Percentiles rank a stretch among this genome's conserved stretches.
phyloP scores from a whole-genome alignment of 1,140 invertebrate species.

The Colletes latitarsis region DNA sequence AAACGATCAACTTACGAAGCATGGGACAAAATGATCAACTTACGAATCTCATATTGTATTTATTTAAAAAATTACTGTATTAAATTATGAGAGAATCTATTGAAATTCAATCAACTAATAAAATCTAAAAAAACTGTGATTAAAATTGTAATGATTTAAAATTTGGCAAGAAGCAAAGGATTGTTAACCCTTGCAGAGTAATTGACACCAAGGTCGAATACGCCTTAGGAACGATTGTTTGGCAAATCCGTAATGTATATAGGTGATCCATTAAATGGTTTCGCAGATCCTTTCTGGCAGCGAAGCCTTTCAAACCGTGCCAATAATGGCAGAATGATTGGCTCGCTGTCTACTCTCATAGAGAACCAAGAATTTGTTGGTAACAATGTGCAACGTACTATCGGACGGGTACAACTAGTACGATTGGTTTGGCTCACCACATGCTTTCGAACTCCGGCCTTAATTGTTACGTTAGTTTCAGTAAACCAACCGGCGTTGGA shows the following conservation, averaged over 20 bases:
- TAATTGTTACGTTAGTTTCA: constrained; percentile 65
- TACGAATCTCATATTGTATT: too few relatives aligned
- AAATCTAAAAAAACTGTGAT: too few relatives aligned
- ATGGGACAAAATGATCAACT: too few relatives aligned
- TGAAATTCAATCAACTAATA: too few relatives aligned
- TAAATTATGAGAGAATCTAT: too few relatives aligned
- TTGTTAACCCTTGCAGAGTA: neutral
- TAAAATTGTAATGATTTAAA: neutral
- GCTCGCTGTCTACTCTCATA: constrained; percentile 62
- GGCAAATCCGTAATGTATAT: constrained; percentile 58
- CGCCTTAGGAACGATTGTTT: constrained; percentile 64
- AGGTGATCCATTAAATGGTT: neutral
- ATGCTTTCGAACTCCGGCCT: constrained; percentile 64
- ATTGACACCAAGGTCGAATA: neutral
- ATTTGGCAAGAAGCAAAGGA: neutral
- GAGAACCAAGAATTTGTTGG: constrained; percentile 59
- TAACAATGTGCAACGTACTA: constrained; percentile 65
- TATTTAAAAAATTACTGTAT: too few relatives aligned
- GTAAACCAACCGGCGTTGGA: neutral
- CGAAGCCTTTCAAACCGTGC: too few relatives aligned
- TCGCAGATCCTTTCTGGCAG: too few relatives aligned
- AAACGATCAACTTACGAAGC: too few relatives aligned
- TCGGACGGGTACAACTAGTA: constrained; percentile 61
- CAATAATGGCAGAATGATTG: constrained; percentile 73
- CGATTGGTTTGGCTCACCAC: constrained; percentile 38